These are phyloP conservation scores for Pantherophis guttatus DNA, from an alignment of 2,113 vertebrate species.

Conservation along the genomic window DNA sequence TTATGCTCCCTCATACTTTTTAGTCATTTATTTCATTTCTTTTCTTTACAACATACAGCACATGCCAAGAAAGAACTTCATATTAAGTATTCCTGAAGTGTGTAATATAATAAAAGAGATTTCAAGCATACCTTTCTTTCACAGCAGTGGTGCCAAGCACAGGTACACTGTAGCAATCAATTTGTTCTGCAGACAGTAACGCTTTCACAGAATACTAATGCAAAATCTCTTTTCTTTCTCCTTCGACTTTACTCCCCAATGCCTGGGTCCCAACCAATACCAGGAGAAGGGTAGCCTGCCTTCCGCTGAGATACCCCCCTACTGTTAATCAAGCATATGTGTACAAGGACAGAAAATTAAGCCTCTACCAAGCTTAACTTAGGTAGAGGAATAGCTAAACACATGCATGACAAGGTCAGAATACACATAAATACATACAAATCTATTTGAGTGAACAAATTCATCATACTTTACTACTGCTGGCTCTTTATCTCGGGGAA, in stretches of 20 bases:
- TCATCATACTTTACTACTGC: conserved; percentile 78
- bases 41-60: conserved; percentile 57
- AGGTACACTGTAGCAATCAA: conserved; percentile 97
- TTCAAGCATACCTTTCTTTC: conserved; percentile 88
- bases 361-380: conserved; percentile 84
- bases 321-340: conserved; percentile 91
- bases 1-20: conserved; percentile 47
- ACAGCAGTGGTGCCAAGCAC: conserved; percentile 90
- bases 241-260: conserved; percentile 84
- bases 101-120: conserved; percentile 85
- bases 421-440: conserved; percentile 52
- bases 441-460: conserved; percentile 72
- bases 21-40: conserved; percentile 67
- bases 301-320: conserved; percentile 90
- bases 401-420: conserved; percentile 72
- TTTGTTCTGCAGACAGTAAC: conserved; percentile 92
- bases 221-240: conserved; percentile 80
- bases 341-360: conserved; percentile 90
- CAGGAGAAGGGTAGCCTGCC: conserved; percentile 82
- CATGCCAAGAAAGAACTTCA: conserved; percentile 63
- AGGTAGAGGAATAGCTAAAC: conserved; percentile 73
- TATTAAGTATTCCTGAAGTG: conserved; percentile 74
- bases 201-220: conserved; percentile 93
- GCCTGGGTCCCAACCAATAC: conserved; percentile 86
- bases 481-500: conserved; percentile 70